phyloP scores from a whole-genome alignment of 2,888 invertebrate genomes.

The Drosophila quinaria region DNA sequence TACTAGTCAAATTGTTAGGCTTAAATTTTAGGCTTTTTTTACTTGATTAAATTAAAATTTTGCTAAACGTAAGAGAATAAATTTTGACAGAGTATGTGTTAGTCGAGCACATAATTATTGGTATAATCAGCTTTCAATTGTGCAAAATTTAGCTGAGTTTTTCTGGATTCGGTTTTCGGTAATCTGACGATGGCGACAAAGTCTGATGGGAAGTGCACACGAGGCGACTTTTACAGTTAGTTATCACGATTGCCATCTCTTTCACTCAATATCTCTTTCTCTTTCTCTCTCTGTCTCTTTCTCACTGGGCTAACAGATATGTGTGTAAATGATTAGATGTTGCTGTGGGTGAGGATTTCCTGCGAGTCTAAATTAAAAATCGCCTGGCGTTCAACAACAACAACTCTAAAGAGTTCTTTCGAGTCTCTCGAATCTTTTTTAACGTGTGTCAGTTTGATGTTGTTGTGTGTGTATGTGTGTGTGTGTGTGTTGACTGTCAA shows the following conservation, averaged over 20 bases:
- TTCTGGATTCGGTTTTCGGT: constrained; percentile 11
- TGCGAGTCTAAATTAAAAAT: constrained; percentile 60
- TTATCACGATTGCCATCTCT: background rate
- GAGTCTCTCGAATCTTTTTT: constrained; percentile 19
- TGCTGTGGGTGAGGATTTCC: constrained; percentile 52
- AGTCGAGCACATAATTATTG: background rate
- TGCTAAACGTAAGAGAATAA: background rate
- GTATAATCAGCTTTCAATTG: constrained; percentile 2
- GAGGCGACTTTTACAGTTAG: constrained; percentile 21
- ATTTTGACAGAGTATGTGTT: background rate
- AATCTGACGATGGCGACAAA: constrained; percentile 8
- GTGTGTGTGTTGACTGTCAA: constrained; percentile 46
- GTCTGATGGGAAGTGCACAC: constrained; percentile 11
- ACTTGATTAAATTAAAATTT: too few species aligned
- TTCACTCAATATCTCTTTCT: background rate
- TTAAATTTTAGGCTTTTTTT: too few species aligned
- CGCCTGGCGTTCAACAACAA: constrained; percentile 46
- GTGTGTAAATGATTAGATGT: constrained; percentile 16
- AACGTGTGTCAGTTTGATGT: constrained; percentile 18
- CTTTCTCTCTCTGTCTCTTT: background rate
- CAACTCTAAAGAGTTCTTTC: constrained; percentile 38
- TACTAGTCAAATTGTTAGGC: background rate
- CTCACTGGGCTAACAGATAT: background rate
- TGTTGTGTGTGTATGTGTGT: constrained; percentile 10
- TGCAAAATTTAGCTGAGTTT: constrained; percentile 15